Evolutionary conservation across 2,797 vertebrate species (phyloP), one percentile per base, ranked within the genome.

Genomic region (Neosilurus mollespiculum): DNA sequence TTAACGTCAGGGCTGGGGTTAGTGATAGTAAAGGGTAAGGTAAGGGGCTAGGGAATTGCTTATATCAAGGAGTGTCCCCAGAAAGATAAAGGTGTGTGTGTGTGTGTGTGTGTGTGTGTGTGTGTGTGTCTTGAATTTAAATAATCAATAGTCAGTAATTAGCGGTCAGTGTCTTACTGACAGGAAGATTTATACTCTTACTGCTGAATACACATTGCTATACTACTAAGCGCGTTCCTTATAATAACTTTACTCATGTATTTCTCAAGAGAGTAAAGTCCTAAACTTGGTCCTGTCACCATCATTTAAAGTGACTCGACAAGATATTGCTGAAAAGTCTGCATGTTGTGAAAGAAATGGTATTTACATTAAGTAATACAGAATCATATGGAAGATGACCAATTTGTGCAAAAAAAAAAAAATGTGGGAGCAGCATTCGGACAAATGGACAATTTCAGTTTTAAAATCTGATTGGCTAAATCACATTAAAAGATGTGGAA

Each of bases 71-170:
- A 43, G 37, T 43, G 37, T 43, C 37, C 37, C 37, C 37, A 43
- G 37, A 43, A 2, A 43, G 37, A 43, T 43, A 43, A 6, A 2
- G 37, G 37, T 43, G 69, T 49, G 43, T 37, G 30, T 67, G 66
- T 67, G 30, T 37, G 66, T 20, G 67, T 70, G 67, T 69, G 30
- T 67, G 65, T 37, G 64, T 34, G 64, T 66, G 65, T 34, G 65
- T 71, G 69, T 72, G 34, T 24, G 56, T 78, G 34, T 62, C 62
- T 18, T 62, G 10, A 59, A 37, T 7, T 12, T 8, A 37, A 59
- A n/a, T 20, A 12, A 22, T 37, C 56, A 78, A 0, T 62, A 15
- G 20, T 61, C 20, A 24, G 20, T n/a, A 43, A 77, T 61, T 15
- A 30, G 24, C 26, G 14, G 8, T 76, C 54, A 76, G 73, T 77